Conservation (phyloP, 2,113 vertebrate species). For the Tenebrosternarchus preto region DNA sequence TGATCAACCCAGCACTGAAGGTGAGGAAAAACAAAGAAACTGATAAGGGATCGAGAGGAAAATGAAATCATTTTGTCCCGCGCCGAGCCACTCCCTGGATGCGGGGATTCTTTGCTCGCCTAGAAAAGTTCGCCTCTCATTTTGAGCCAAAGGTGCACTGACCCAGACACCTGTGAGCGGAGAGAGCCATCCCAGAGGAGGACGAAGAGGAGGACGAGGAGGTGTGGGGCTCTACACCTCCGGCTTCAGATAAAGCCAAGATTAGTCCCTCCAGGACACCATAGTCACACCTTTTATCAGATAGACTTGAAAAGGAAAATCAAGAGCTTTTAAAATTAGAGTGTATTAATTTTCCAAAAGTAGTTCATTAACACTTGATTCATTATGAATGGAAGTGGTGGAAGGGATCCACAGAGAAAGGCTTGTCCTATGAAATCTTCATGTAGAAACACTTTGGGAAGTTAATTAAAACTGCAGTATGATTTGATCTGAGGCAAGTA, state of each 20-base stretch:
- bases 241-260: conserved; percentile 46
- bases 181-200: conserved; percentile 30
- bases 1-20: conserved; percentile 55
- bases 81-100: conserved; percentile 43
- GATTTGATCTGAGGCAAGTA: conserved; percentile 59
- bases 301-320: conserved; percentile 53
- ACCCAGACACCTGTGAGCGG: conserved; percentile 49
- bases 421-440: conserved; percentile 52
- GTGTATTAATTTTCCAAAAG: conserved; percentile 62
- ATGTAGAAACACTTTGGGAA: conserved; percentile 51
- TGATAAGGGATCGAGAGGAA: conserved; percentile 55
- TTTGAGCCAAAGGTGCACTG: conserved; percentile 50
- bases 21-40: conserved; percentile 53
- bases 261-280: conserved; percentile 27
- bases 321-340: conserved; percentile 54
- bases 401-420: conserved; percentile 42
- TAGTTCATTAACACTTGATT: conserved; percentile 61
- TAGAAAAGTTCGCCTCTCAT: conserved; percentile 47
- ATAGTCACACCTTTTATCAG: conserved; percentile 40
- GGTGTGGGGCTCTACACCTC: conserved; percentile 45
- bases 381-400: conserved; percentile 57
- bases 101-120: conserved; percentile 47
- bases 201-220: conserved; percentile 31
- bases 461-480: conserved; percentile 58
- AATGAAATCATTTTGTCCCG: conserved; percentile 56